Evolutionary conservation across 2,888 invertebrate genomes (phyloP), one percentile per base, ranked within the genome.

Genomic region (Sipunculus nudus): DNA sequence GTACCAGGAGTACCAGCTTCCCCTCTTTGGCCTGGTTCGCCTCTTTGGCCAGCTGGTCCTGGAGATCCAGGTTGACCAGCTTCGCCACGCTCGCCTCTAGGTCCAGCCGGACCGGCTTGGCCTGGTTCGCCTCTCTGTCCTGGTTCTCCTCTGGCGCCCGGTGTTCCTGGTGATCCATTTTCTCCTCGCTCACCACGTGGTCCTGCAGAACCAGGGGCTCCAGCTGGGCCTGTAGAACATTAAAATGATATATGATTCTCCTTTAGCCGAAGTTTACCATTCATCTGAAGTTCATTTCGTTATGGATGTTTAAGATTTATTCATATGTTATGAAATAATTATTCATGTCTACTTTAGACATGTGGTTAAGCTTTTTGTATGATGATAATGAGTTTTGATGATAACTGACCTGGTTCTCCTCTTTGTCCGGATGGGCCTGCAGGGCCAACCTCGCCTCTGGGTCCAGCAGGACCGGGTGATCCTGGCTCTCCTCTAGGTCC

Each of bases 401-500:
- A 41, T 21, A 46, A 28, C 25, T 39, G 46, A 16, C 75, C 86
- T 6, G 68, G 1, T 90, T 67, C 73, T 71, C 67, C 62, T 29
- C 31, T 2, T 32, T n/a, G 38, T 43, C 67, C 68, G 70, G 89
- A 87, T 8, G 52, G 41, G 31, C 71, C 70, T 19, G 45, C 38
- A 10, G 57, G 53, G 6, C 68, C 61, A 29, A 53, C 31, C 53
- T 48, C 32, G 21, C 71, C 70, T 60, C 53, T 92, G 88, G 61
- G 70, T 61, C 87, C 83, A 4, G 52, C 46, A 38, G 53, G 53
- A 0, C 95, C 94, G 63, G 92, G 92, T 26, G 32, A 23, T 38
- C 67, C 67, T 49, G 63, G 60, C 32, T 41, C 46, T 48, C 68
- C 65, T 29, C 52, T 25, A 16, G 47, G 38, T 10, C 38, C 38